Evolutionary conservation across 2,888 invertebrate species (phyloP), one percentile per base, ranked within the genome.

Genomic region (Ophraella communa): DNA sequence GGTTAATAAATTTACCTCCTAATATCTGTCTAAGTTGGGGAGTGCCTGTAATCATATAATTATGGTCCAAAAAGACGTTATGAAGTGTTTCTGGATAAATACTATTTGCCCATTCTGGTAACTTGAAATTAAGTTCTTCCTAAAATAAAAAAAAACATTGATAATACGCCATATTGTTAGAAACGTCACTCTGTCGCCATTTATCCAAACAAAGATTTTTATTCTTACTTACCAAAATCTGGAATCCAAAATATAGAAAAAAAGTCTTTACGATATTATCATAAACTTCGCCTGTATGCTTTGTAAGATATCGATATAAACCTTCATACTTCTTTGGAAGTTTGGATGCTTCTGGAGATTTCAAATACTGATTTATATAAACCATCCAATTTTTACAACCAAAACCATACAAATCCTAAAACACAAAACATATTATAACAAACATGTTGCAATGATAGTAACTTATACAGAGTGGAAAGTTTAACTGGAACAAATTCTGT

Each of bases 241-340:
- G 24, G 45, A 73, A 69, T 44, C 72, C 72, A 61, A 85, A 83
- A 72, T 87, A 88, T 3, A 89, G 74, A 17, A 85, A 86, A 63
- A 86, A 85, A 3, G 87, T 83, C 72, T 87, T 87, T 33, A 86
- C 85, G 0, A 86, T 83, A 18, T 81, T 82, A 1, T 77, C 79
- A 8, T 88, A 83, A 7, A 77, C 74, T 71, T 83, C 74, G 11
- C 87, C 87, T 0, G 86, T 85, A 1, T 83, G 74, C 24, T 80
- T 73, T 0, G 84, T 78, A 35, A 88, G 76, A 60, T 84, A 83
- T 11, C 82, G 70, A 64, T 83, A 86, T 65, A 87, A 78, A 1
- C 81, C 71, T 49, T 79, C 70, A 71, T 85, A 70, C 39, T 61
- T 83, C 1, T 83, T 78, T 1, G 80, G 76, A 4, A 86, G 78